These are phyloP conservation scores for Elgaria multicarinata DNA, from an alignment of 2,113 vertebrate genomes.

Conservation along the genomic window DNA sequence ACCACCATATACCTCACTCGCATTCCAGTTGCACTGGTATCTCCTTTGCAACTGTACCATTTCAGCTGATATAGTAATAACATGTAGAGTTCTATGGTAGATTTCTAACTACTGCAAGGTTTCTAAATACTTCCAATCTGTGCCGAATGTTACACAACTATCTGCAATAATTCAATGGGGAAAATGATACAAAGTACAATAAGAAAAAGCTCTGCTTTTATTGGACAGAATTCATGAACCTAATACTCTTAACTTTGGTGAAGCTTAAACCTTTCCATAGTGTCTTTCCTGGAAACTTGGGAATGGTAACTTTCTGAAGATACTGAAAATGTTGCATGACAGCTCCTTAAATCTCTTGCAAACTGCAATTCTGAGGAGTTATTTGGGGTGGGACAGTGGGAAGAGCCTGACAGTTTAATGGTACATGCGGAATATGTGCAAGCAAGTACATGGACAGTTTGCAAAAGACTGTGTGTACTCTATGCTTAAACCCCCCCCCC, in stretches of 20 bases:
- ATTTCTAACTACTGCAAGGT: neutral
- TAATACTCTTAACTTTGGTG: neutral
- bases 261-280: neutral
- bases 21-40: neutral
- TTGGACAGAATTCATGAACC: too few relatives aligned
- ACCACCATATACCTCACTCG: neutral
- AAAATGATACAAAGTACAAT: neutral
- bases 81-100: neutral
- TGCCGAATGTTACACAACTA: neutral
- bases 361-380: neutral
- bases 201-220: neutral
- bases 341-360: neutral
- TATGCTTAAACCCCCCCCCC: too few relatives aligned
- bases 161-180: neutral
- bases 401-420: neutral
- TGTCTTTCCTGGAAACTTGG: neutral
- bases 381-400: neutral
- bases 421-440: neutral
- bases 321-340: neutral
- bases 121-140: neutral
- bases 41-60: neutral
- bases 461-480: neutral
- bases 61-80: neutral
- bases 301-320: neutral
- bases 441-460: neutral